Evolutionary conservation across 2,797 vertebrate species (phyloP), one percentile per base, ranked within the genome.

Genomic region (Melanotaenia nigrans): DNA sequence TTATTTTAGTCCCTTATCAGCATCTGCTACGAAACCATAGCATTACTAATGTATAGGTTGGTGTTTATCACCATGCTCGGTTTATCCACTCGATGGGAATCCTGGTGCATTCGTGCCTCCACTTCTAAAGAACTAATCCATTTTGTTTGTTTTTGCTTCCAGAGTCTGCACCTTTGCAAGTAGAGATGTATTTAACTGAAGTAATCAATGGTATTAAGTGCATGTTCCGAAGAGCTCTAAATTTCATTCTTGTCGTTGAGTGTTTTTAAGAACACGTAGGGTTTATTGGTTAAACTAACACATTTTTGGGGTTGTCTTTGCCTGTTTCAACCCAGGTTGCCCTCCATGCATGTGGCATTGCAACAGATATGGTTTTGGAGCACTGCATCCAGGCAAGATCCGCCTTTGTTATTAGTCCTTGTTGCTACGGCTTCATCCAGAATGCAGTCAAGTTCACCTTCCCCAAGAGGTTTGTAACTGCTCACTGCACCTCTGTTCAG

Each of bases 341-440:
- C 1, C 90, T 99, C 61, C 98, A 99, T 3, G 98, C 98, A 0
- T 99, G 98, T 24, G 98, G 98, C 1, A 95, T 99, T 66, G 98
- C 97, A 1, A 99, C 98, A 16, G 98, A 99, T 88, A 99, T 99
- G 98, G 98, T 99, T 82, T 94, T 97, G 7, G 95, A 96, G 22
- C 96, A 95, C 55, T 99, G 98, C 80, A 83, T 97, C 84, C 92
- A 93, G 71, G 94, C 93, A 0, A 85, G 78, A 56, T 96, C 97
- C 5, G 91, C 95, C 66, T 99, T 99, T 55, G 94, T 98, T 83
- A 78, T 99, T 56, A 97, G 96, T 65, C 98, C 98, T 0, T 99
- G 98, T 89, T 99, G 98, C 90, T 99, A 99, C 0, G 98, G 98
- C 67, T 99, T 99, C 92, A 95, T 99, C 86, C 97, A 98, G 87